Conservation (phyloP, 2,113 vertebrate species). For the Strix aluco region DNA sequence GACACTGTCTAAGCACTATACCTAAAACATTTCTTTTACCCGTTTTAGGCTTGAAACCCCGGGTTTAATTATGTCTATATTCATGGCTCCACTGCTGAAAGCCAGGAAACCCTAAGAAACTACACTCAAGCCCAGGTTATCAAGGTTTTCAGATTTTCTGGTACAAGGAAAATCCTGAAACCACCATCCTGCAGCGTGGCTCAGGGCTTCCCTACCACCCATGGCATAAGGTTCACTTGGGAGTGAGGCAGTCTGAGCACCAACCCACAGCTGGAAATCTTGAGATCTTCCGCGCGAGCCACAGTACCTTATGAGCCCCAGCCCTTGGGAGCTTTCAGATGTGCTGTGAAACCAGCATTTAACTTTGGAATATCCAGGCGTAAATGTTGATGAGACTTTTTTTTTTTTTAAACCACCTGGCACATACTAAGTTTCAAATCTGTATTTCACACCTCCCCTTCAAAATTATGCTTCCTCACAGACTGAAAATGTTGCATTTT, state of each 20-base stretch:
- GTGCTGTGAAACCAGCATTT: background rate
- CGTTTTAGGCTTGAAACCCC: background rate
- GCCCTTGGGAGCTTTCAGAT: background rate
- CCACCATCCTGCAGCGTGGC: background rate
- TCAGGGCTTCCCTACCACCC: background rate
- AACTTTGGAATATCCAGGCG: background rate
- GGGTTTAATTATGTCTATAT: background rate
- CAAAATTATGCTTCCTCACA: background rate
- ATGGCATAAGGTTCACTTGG: background rate
- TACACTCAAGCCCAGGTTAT: background rate
- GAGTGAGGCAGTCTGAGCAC: background rate
- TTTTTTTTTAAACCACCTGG: background rate
- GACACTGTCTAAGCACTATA: background rate
- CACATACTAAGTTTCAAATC: background rate
- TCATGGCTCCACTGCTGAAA: background rate
- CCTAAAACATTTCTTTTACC: background rate
- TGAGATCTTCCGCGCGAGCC: background rate
- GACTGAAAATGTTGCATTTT: background rate
- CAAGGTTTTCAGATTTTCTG: background rate
- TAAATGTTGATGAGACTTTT: background rate
- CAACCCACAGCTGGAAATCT: background rate
- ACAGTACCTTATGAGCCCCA: rapidly evolving
- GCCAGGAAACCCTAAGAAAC: background rate
- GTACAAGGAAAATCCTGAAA: background rate
- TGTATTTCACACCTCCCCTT: background rate